Percentiles rank a stretch among this genome's conserved stretches.
Evolutionary conservation across 2,888 invertebrate species (phyloP).

Genomic region (Acronicta psi): DNA sequence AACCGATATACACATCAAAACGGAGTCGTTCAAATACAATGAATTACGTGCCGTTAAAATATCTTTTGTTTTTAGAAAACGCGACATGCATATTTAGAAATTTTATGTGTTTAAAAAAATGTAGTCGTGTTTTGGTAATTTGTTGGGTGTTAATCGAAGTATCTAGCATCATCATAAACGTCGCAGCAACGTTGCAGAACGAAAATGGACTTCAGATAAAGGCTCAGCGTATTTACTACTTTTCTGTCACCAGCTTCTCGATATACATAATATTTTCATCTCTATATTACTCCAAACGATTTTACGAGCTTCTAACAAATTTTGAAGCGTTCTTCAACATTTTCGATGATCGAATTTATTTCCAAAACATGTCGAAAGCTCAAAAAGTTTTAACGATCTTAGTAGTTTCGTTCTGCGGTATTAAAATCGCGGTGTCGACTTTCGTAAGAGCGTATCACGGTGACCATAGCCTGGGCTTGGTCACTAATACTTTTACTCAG

Average conservation of each 20-base stretch:
- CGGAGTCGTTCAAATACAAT: conserved; percentile 11
- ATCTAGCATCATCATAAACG: neutral
- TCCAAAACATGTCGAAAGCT: conserved; percentile 20
- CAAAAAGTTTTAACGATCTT: conserved; percentile 24
- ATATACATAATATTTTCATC: conserved; percentile 29
- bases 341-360: conserved; percentile 26
- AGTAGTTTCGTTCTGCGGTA: neutral
- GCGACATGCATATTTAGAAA: conserved; percentile 56
- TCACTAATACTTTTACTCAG: conserved; percentile 3
- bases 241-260: conserved; percentile 31
- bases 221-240: conserved; percentile 18
- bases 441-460: neutral
- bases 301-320: conserved; percentile 33
- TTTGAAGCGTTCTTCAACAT: conserved; percentile 26
- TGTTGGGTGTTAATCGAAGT: conserved; percentile 24
- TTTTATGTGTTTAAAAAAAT: conserved; percentile 31
- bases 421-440: neutral
- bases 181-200: neutral
- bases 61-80: conserved; percentile 52
- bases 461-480: neutral
- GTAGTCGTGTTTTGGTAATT: conserved; percentile 22
- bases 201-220: neutral
- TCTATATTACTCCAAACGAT: conserved; percentile 30
- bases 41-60: conserved; percentile 46
- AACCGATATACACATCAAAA: neutral